phyloP scores from a whole-genome alignment of 2,888 invertebrate genomes.

The Actias luna region DNA sequence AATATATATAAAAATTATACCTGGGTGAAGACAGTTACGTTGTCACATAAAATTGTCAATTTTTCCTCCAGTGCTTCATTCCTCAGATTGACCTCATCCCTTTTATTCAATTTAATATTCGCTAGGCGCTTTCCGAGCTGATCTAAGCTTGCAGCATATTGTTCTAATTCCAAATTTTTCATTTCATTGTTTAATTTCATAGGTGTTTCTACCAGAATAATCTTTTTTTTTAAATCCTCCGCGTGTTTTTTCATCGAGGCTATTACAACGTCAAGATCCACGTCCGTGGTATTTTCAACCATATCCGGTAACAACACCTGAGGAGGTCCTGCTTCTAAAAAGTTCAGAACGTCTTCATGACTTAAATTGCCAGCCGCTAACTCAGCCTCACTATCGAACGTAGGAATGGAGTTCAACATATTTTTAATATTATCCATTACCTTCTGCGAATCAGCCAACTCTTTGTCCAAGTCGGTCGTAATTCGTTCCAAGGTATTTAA shows the following conservation, averaged over 20 bases:
- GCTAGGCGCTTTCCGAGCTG: conserved; percentile 60
- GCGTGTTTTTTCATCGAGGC: conserved; percentile 57
- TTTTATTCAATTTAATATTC: conserved; percentile 52
- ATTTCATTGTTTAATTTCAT: conserved; percentile 31
- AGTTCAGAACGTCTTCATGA: conserved; percentile 53
- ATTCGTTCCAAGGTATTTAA: conserved; percentile 61
- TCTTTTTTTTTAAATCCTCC: conserved; percentile 58
- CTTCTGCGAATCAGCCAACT: conserved; percentile 61
- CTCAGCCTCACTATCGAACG: conserved; percentile 17
- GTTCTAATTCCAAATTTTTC: conserved; percentile 49
- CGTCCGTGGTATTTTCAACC: conserved; percentile 44
- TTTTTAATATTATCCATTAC: conserved; percentile 61
- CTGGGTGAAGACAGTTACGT: conserved; percentile 66
- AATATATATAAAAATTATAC: conserved; percentile 33
- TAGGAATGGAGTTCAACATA: conserved; percentile 52
- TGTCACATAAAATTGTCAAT: conserved; percentile 53
- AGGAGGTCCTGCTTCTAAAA: conserved; percentile 53
- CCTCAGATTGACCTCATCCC: conserved; percentile 39
- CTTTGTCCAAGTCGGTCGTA: conserved; percentile 57
- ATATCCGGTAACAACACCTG: conserved; percentile 62
- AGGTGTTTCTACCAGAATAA: conserved; percentile 31
- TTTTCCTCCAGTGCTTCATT: conserved; percentile 60
- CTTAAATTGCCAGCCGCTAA: conserved; percentile 22
- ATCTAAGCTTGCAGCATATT: conserved; percentile 59
- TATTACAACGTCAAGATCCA: conserved; percentile 58